These are phyloP conservation scores for Nesidiocoris tenuis DNA, from an alignment of 2,888 invertebrate genomes.

Conservation along the genomic window DNA sequence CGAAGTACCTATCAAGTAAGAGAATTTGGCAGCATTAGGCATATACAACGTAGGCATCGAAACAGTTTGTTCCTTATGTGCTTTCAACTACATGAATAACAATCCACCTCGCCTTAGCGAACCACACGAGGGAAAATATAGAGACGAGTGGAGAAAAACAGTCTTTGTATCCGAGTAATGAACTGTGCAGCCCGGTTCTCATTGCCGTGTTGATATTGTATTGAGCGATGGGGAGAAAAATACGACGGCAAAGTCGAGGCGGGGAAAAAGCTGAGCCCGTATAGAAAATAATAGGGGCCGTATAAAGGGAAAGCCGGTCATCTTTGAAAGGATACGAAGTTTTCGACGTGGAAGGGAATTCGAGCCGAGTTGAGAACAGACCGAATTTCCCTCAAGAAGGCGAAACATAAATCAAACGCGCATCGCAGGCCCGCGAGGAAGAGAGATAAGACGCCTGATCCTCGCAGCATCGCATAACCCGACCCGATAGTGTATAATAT, in stretches of 20 bases:
- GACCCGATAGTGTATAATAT: slow-evolving; percentile 45
- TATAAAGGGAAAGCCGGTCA: neutral
- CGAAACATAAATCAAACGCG: slow-evolving; percentile 22
- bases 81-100: no score
- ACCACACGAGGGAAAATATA: neutral
- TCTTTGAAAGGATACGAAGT: slow-evolving; percentile 1
- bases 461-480: slow-evolving; percentile 20
- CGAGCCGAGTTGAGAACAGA: neutral
- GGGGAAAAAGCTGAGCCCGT: neutral
- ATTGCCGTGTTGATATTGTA: neutral
- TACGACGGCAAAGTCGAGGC: neutral
- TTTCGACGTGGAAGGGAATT: slow-evolving; percentile 1
- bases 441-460: slow-evolving; percentile 30
- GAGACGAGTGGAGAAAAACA: slow-evolving; percentile 10
- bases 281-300: slow-evolving; percentile 21
- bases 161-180: neutral
- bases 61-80: no score
- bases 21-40: no score
- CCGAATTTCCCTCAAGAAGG: slow-evolving; percentile 11
- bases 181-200: neutral
- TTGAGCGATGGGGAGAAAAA: neutral
- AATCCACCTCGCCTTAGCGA: no score
- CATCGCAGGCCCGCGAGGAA: neutral
- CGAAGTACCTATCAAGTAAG: no score
- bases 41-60: no score